These are phyloP conservation scores for Malthinus flaveolus DNA, from an alignment of 2,888 invertebrate species.

Conservation along the genomic window DNA sequence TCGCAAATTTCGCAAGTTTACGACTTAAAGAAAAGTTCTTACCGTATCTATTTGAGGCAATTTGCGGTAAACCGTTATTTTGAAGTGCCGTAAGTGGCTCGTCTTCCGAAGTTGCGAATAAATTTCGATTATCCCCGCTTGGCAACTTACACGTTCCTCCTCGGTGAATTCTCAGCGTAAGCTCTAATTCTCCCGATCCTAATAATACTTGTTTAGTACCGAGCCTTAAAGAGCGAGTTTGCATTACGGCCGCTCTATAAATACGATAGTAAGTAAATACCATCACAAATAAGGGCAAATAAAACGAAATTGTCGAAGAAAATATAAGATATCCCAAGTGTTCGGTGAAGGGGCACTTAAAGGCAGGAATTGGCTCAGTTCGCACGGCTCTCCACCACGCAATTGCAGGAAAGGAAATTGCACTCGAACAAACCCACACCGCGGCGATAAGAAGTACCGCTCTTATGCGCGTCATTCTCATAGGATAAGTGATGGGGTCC, in stretches of 20 bases:
- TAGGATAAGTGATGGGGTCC: constrained; percentile 96
- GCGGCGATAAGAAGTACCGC: constrained; percentile 87
- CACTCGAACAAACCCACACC: constrained; percentile 96
- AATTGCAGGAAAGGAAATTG: constrained; percentile 98
- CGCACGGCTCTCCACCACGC: constrained; percentile 93
- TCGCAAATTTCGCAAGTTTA: constrained; percentile 93
- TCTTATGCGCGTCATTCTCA: constrained; percentile 86
- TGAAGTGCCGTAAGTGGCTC: constrained; percentile 77
- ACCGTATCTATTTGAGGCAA: constrained; percentile 66
- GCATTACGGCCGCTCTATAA: constrained; percentile 90
- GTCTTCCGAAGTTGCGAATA: constrained; percentile 68
- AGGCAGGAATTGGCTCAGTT: constrained; percentile 76
- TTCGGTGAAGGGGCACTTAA: constrained; percentile 95
- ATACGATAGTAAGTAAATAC: constrained; percentile 97
- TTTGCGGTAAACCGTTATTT: constrained; percentile 75
- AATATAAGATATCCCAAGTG: constrained; percentile 95
- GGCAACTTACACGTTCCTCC: constrained; percentile 77
- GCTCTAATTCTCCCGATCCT: constrained; percentile 81
- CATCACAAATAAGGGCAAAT: constrained; percentile 95
- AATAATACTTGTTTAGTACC: constrained; percentile 90
- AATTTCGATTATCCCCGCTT: constrained; percentile 38
- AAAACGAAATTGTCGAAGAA: constrained; percentile 97
- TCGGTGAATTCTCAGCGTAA: constrained; percentile 90
- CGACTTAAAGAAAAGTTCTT: constrained; percentile 93
- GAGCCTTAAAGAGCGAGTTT: constrained; percentile 85